A percentile compares a stretch with the other conserved stretches of the same genome.
Evolutionary conservation across 1,140 invertebrate species (phyloP).

Genomic region (Lepeophtheirus salmonis): DNA sequence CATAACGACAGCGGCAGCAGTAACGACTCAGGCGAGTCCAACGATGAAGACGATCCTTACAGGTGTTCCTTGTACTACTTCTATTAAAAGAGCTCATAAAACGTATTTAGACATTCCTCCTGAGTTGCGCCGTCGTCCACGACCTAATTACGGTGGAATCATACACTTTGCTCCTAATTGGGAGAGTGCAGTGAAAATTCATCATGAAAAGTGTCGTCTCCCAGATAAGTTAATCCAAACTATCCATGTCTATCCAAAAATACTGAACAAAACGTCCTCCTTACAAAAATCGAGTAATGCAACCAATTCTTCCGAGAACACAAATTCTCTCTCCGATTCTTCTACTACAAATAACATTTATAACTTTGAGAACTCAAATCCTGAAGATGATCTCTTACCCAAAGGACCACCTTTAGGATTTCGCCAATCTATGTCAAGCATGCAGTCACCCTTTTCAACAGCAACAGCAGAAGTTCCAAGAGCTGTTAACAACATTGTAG

Average conservation of each 20-base stretch:
- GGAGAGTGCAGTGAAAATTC: not conserved
- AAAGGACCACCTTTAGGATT: not conserved
- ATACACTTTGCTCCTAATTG: slow-evolving; percentile 16
- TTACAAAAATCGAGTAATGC: not conserved
- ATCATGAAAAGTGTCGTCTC: slow-evolving; percentile 12
- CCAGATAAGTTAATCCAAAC: not conserved
- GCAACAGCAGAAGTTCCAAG: not conserved
- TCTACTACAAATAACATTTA: not conserved
- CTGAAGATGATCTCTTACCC: not conserved
- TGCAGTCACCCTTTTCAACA: not conserved
- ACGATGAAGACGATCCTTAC: no score
- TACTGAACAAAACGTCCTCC: not conserved
- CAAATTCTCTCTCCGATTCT: not conserved
- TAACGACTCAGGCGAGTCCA: no score
- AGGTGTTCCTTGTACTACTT: no score
- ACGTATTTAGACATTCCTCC: slow-evolving; percentile 13
- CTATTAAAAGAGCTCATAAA: slow-evolving; percentile 12
- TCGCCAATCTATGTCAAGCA: slow-evolving; percentile 2
- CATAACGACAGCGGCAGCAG: no score
- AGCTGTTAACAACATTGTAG: not conserved
- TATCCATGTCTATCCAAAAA: not conserved
- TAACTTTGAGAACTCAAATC: not conserved
- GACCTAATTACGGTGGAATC: slow-evolving; percentile 15
- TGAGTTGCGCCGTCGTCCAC: slow-evolving; percentile 1
- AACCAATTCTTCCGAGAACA: not conserved